phyloP scores from a whole-genome alignment of 2,113 vertebrate genomes.

The Aldabrachelys gigantea region DNA sequence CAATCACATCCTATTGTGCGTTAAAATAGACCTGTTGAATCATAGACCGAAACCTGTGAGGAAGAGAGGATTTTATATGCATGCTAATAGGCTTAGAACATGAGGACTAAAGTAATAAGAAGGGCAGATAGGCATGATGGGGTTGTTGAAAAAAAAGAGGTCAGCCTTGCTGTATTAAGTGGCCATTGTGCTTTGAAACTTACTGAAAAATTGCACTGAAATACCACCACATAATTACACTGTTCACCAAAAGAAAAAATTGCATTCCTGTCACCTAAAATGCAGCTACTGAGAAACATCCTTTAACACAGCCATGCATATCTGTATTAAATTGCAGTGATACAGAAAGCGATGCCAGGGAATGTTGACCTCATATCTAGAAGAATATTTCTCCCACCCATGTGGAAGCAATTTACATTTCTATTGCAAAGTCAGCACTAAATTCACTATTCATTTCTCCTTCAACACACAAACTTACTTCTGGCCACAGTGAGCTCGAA shows the following conservation, averaged over 20 bases:
- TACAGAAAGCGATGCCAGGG: neutral
- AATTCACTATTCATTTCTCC: neutral
- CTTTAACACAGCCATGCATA: neutral
- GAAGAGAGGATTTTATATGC: neutral
- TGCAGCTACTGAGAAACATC: neutral
- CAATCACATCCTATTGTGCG: no score
- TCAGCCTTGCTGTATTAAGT: neutral
- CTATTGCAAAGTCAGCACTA: neutral
- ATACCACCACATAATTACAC: neutral
- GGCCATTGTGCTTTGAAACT: neutral
- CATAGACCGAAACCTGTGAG: neutral
- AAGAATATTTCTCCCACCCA: neutral
- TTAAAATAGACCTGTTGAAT: neutral
- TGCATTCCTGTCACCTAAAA: neutral
- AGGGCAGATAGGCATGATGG: neutral
- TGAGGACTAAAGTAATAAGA: neutral
- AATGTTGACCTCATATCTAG: neutral
- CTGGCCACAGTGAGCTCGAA: neutral
- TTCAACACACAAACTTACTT: constrained; percentile 4
- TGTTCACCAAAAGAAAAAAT: neutral
- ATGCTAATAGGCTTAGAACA: neutral
- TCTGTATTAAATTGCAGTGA: neutral
- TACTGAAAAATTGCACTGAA: neutral
- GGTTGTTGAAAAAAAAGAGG: neutral
- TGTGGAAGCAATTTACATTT: neutral